phyloP scores from a whole-genome alignment of 2,888 invertebrate species.

The Apeira syringaria region DNA sequence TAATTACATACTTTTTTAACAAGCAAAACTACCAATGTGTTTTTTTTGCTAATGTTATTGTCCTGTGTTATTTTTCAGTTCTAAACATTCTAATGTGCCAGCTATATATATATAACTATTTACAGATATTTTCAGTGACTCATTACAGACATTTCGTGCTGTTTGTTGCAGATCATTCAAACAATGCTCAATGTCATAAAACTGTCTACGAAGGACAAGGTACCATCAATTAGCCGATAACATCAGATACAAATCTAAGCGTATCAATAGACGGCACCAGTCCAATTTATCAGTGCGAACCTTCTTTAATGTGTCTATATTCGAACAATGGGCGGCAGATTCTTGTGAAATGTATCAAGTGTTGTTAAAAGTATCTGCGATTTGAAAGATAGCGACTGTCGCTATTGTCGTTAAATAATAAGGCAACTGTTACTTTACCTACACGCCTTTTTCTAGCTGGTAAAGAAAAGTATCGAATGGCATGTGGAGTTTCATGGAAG shows the following conservation, averaged over 20 bases:
- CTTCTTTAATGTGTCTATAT: constrained; percentile 39
- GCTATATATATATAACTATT: too few relatives aligned
- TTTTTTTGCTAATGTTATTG: too few relatives aligned
- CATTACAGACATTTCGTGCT: too few relatives aligned
- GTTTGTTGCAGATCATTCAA: too few relatives aligned
- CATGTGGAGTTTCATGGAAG: too few relatives aligned
- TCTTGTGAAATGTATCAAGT: constrained; percentile 62
- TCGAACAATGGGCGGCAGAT: constrained; percentile 43
- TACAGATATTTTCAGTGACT: too few relatives aligned
- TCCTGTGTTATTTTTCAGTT: too few relatives aligned
- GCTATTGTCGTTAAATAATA: constrained; percentile 31
- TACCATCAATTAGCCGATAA: constrained; percentile 45
- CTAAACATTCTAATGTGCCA: too few relatives aligned
- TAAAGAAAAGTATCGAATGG: constrained; percentile 4
- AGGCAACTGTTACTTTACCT: constrained; percentile 34
- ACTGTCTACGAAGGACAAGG: constrained; percentile 23
- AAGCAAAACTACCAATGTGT: too few relatives aligned
- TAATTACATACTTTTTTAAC: too few relatives aligned
- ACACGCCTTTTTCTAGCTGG: constrained; percentile 8
- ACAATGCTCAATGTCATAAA: too few relatives aligned
- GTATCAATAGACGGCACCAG: constrained; percentile 36
- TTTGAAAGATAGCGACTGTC: constrained; percentile 43
- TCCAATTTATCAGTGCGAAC: constrained; percentile 36
- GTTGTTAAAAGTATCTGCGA: constrained; percentile 53
- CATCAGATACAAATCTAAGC: constrained; percentile 26